Evolutionary conservation across 2,888 invertebrate species (phyloP), one percentile per base, ranked within the genome.

Genomic region (Ptilodon capucinus): DNA sequence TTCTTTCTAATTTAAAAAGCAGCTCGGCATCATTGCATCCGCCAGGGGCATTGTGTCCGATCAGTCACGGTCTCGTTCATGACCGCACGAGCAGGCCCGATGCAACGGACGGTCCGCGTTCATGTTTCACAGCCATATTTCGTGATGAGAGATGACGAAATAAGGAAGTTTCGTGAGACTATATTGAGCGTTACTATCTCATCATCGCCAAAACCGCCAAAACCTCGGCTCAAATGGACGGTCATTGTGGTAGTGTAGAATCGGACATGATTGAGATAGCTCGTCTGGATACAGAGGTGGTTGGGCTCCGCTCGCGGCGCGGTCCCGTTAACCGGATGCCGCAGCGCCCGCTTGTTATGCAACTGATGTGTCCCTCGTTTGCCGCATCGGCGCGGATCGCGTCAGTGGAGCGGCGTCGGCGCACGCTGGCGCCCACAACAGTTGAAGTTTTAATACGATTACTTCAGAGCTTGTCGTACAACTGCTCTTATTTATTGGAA

Each of bases 261-360:
- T 66, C 57, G 59, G 64, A 61, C 54, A 53, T 48, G 57, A 68
- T 66, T 53, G 60, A 64, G 67, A 72, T 67, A 65, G 64, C 67
- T 65, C 63, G 72, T 74, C 67, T 75, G 64, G 65, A 71, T 68
- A 61, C 59, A 48, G 64, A 66, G 69, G 59, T 62, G 71, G 59
- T 53, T 66, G 55, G 62, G 62, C 64, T 68, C 69, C 74, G 66
- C 72, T 71, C 76, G 68, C 70, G 60, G 70, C 71, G 61, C 59
- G 57, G 74, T 85, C 76, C 88, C 88, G 87, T 88, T 88, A 89
- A 71, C 74, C 85, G 87, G 84, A 87, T 74, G 71, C 79, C 78
- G 74, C 54, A 60, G 69, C 73, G 76, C 75, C 67, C 78, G 82
- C 81, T 87, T 79, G 81, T 88, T 87, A 87, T 87, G 88, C 86